Evolutionary conservation across 2,888 invertebrate species (phyloP).

Genomic region (Escarpia spicata): DNA sequence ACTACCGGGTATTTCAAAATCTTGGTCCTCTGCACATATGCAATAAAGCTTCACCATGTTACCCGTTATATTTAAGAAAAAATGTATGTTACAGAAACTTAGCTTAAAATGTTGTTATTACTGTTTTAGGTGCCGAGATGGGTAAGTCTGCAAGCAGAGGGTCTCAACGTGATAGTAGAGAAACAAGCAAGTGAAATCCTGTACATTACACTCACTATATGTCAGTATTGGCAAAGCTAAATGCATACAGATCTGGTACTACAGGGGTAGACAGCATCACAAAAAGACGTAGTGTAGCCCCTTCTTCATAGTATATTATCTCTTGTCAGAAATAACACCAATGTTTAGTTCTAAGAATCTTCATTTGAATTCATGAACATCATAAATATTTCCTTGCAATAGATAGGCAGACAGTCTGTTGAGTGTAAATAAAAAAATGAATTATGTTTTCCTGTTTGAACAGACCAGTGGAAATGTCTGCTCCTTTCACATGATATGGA

Average conservation of each 20-base stretch:
- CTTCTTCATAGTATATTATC: not conserved
- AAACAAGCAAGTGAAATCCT: constrained; percentile 13
- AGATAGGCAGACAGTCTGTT: too few species aligned
- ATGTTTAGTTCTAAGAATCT: not conserved
- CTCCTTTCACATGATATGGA: not conserved
- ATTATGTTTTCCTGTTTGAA: not conserved
- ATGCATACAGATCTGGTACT: not conserved
- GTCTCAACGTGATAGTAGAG: not conserved
- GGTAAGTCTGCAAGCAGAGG: constrained; percentile 10
- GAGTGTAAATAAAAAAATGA: not conserved
- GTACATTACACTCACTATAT: not conserved
- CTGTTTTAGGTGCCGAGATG: constrained; percentile 16
- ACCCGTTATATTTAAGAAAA: too few species aligned
- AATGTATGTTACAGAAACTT: not conserved
- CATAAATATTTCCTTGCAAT: too few species aligned
- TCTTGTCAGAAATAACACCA: not conserved
- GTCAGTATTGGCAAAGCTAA: constrained; percentile 4
- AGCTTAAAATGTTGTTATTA: not conserved
- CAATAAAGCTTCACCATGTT: not conserved
- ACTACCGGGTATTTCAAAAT: too few species aligned
- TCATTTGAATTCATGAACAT: too few species aligned
- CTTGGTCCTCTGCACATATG: too few species aligned
- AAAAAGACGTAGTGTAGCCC: too few species aligned
- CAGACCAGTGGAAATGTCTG: not conserved
- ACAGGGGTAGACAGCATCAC: not conserved